Conservation (phyloP, 2,113 vertebrate genomes). For the Osmerus eperlanus region DNA sequence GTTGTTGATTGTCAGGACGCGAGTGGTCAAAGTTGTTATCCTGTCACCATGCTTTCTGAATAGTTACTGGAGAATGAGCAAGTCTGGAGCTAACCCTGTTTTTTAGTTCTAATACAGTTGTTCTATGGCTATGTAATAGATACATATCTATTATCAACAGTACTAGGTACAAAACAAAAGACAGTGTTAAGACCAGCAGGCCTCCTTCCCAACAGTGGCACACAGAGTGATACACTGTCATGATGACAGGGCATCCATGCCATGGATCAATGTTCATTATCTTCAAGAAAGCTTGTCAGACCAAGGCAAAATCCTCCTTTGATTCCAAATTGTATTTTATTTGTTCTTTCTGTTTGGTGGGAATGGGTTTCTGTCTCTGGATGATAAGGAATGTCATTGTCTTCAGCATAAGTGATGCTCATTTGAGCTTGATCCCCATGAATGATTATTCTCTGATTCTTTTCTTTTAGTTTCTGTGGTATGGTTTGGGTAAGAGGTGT, state of each 20-base stretch:
- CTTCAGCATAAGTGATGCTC: constrained; percentile 70
- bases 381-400: constrained; percentile 55
- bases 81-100: no score
- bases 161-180: background rate
- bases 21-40: no score
- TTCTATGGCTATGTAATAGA: no score
- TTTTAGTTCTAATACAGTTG: no score
- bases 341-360: constrained; percentile 74
- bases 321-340: constrained; percentile 64
- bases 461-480: constrained; percentile 71
- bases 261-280: constrained; percentile 1
- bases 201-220: constrained; percentile 68
- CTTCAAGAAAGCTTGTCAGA: background rate
- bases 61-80: no score
- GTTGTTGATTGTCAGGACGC: background rate
- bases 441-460: constrained; percentile 41
- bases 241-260: background rate
- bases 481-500: constrained; percentile 62
- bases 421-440: constrained; percentile 71
- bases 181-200: constrained; percentile 35
- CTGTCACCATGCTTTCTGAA: no score
- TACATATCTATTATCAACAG: no score
- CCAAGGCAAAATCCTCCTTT: constrained; percentile 12
- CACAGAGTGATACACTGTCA: constrained; percentile 9
- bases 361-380: constrained; percentile 69